Conservation (phyloP, 2,113 vertebrate genomes). For the Pluvialis apricaria region DNA sequence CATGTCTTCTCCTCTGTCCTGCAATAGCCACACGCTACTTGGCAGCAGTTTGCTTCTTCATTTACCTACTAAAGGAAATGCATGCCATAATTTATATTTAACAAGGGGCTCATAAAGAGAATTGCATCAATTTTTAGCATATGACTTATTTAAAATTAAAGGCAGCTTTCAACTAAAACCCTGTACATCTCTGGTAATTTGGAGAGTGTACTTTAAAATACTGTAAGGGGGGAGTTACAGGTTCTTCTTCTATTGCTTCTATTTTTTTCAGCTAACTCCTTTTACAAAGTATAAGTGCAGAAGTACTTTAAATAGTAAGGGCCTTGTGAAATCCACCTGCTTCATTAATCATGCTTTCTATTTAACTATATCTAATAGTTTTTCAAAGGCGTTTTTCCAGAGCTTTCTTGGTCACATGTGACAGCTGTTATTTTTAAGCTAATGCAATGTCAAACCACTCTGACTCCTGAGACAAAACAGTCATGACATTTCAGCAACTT, state of each 20-base stretch:
- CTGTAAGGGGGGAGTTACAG: not conserved
- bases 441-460: not conserved
- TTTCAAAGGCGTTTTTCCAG: not conserved
- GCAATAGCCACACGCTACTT: not conserved
- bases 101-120: not conserved
- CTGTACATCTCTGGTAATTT: not conserved
- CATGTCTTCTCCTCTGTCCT: not conserved
- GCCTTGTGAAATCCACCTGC: not conserved
- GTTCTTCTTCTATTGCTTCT: not conserved
- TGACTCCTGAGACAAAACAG: not conserved
- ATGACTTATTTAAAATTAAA: slow-evolving; percentile 5
- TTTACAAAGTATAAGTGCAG: not conserved
- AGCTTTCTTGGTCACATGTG: not conserved
- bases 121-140: not conserved
- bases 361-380: not conserved
- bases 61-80: not conserved
- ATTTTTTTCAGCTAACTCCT: not conserved
- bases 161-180: not conserved
- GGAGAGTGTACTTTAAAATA: not conserved
- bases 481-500: not conserved
- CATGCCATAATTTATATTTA: not conserved
- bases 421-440: slow-evolving; percentile 4
- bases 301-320: not conserved
- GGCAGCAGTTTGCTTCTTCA: not conserved
- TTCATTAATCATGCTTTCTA: not conserved